Percentiles rank a stretch among this genome's conserved stretches.
Evolutionary conservation across 2,797 vertebrate genomes (phyloP).

Genomic region (Danio albolineatus): DNA sequence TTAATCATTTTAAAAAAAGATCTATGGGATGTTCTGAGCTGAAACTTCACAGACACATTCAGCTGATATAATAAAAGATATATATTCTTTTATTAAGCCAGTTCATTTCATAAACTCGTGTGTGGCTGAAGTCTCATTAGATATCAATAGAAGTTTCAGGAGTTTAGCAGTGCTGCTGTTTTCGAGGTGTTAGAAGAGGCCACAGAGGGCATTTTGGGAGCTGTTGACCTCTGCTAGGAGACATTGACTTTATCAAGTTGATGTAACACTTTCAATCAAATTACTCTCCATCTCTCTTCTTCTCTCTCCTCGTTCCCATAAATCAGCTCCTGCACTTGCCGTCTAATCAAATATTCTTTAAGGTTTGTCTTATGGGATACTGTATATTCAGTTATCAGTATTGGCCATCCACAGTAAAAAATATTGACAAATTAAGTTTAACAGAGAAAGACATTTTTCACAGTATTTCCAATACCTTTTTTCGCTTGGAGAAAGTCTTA

Average conservation of each 20-base stretch:
- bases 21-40: too few relatives aligned
- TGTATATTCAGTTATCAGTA: not conserved
- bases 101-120: conserved; percentile 65
- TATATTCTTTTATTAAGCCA: conserved; percentile 75
- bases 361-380: conserved; percentile 42
- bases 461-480: too few relatives aligned
- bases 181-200: conserved; percentile 14
- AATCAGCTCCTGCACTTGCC: conserved; percentile 32
- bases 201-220: conserved; percentile 42
- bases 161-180: conserved; percentile 40
- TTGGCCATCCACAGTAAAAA: not conserved
- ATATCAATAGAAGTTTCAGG: conserved; percentile 62
- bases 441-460: too few relatives aligned
- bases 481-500: too few relatives aligned
- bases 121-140: conserved; percentile 70
- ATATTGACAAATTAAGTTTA: too few relatives aligned
- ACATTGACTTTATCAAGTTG: conserved; percentile 59
- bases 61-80: too few relatives aligned
- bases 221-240: conserved; percentile 41
- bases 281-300: not conserved
- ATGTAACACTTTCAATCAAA: conserved; percentile 57
- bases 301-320: conserved; percentile 38
- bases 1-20: too few relatives aligned
- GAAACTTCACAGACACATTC: too few relatives aligned
- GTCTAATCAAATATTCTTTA: conserved; percentile 51